A percentile compares a stretch with the other conserved stretches of the same genome.
Conservation (phyloP, 2,797 vertebrate genomes). For the Enteromius anoplus region DNA sequence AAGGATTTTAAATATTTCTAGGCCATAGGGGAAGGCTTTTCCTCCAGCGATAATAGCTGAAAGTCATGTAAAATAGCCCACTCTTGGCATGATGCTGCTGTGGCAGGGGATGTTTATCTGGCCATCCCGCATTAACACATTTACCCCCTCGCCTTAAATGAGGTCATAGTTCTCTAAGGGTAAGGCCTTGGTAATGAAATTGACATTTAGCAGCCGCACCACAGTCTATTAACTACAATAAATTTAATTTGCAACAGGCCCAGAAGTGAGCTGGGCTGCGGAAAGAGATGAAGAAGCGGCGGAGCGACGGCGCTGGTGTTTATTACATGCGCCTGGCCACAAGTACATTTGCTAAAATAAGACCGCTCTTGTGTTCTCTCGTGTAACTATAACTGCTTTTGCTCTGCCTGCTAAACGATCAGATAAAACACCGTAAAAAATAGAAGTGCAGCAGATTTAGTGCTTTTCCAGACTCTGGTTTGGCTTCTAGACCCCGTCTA, state of each 20-base stretch:
- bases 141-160: conserved; percentile 79
- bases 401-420: conserved; percentile 1
- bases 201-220: conserved; percentile 84
- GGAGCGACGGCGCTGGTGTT: conserved; percentile 60
- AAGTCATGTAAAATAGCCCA: conserved; percentile 81
- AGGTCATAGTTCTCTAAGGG: conserved; percentile 79
- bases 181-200: conserved; percentile 84
- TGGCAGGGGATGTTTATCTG: conserved; percentile 67
- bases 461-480: neutral
- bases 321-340: conserved; percentile 76
- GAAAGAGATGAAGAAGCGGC: conserved; percentile 36
- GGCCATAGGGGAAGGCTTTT: conserved; percentile 79
- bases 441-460: neutral
- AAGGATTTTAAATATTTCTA: conserved; percentile 79
- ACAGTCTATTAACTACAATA: conserved; percentile 87
- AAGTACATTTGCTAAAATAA: conserved; percentile 74
- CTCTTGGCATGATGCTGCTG: conserved; percentile 76
- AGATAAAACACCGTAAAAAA: neutral
- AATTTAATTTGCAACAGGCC: conserved; percentile 79
- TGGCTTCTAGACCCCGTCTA: neutral
- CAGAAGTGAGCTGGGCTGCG: conserved; percentile 50
- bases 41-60: conserved; percentile 80
- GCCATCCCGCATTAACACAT: conserved; percentile 77
- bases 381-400: conserved; percentile 6
- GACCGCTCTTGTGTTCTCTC: conserved; percentile 68